Base-by-base conservation (phyloP, 2,888 invertebrate genomes). In the Nymphalis c-album region DNA sequence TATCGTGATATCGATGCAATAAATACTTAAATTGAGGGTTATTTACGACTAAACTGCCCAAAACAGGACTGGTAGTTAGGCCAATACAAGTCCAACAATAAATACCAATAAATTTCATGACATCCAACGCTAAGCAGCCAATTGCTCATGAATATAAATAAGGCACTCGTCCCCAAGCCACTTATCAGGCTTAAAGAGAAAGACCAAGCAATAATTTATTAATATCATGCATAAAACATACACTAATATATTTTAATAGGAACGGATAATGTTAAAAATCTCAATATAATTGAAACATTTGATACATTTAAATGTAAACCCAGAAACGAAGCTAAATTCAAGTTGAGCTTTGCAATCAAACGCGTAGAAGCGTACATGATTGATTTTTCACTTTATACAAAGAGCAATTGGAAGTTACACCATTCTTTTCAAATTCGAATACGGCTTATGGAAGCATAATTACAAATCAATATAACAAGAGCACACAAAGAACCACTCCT, bases 111-210 rank as follows among this genome's bases (percentile, higher is more conserved):
- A 45, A 95, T 81, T 61, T 94, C 91, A 59, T 95, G 93, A 57
- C 93, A 94, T 59, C 93, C 94, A 7, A 95, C 82, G 60, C 91
- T 92, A 0, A 69, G 90, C 76, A 80, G 91, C 86, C 70, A 94
- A 80, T 76, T 80, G 62, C 94, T 94, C 35, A 94, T 84, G 22
- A 93, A 71, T 13, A 94, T 94, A 5, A 95, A 85, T 17, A 93
- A 76, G 26, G 94, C 85, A 68, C 95, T 93, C 3, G 94, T 94
- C 0, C 87, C 82, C 59, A 96, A 85, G 85, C 96, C 96, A 0
- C 95, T 94, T 0, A 93, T 91, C 2, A 94, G 94, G 17, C 93
- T 92, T 7, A 95, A 85, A 0, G 95, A 94, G 67, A 96, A 87
- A n/a, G 95, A 93, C 60, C 92, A 82, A 0, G 95, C 94, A 0